phyloP scores from a whole-genome alignment of 2,113 vertebrate genomes.

The Mormyrus iriodes region DNA sequence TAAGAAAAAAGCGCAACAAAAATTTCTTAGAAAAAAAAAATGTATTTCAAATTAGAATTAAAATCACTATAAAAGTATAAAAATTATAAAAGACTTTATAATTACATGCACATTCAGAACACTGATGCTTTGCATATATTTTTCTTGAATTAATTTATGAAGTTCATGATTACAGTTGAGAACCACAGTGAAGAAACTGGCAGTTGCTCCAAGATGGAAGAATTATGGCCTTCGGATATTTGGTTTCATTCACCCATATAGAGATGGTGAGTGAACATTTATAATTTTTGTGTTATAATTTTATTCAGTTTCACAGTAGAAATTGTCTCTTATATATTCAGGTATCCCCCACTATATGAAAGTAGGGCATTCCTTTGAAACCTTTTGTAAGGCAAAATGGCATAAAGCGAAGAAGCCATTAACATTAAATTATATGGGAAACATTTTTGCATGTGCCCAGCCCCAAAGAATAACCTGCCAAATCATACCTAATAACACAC shows the following conservation, averaged over 20 bases:
- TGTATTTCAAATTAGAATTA: background rate
- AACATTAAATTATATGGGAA: background rate
- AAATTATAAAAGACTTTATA: background rate
- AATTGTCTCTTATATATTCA: background rate
- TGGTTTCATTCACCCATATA: constrained; percentile 90
- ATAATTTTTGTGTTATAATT: constrained; percentile 22
- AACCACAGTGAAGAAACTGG: constrained; percentile 86
- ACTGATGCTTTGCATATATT: background rate
- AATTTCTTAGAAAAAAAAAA: background rate
- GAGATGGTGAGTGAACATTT: constrained; percentile 73
- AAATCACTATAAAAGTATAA: background rate
- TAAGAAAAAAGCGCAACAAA: background rate
- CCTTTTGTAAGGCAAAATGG: too few relatives aligned
- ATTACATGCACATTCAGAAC: background rate
- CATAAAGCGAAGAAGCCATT: background rate
- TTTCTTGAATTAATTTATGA: background rate
- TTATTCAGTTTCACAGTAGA: background rate
- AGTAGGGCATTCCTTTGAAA: background rate
- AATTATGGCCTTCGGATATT: constrained; percentile 94
- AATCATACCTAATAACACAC: background rate
- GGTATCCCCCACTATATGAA: background rate
- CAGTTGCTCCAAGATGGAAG: constrained; percentile 96
- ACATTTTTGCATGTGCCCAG: background rate
- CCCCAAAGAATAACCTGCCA: background rate
- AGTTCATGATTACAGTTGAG: constrained; percentile 63